Evolutionary conservation across 2,888 invertebrate genomes (phyloP).

Genomic region (Cheilosia scutellata): DNA sequence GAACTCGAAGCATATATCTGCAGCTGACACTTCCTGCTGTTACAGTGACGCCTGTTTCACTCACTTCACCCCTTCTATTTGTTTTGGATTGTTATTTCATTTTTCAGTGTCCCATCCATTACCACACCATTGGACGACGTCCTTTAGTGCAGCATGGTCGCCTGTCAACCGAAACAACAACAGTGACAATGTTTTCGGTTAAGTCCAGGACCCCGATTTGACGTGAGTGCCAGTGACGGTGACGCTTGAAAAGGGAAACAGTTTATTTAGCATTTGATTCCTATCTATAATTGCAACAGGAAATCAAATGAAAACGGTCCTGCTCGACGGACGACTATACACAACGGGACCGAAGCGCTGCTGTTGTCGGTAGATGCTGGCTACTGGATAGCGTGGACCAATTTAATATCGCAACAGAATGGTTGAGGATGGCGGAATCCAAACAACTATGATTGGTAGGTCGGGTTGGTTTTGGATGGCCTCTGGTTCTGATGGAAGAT

Average conservation of each 20-base stretch:
- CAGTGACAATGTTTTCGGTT: slow-evolving; percentile 75
- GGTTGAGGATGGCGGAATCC: not conserved
- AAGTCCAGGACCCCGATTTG: slow-evolving; percentile 67
- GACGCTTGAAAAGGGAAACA: slow-evolving; percentile 73
- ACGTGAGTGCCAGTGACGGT: slow-evolving; percentile 65
- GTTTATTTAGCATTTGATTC: slow-evolving; percentile 76
- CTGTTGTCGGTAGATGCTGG: slow-evolving; percentile 22
- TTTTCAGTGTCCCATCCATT: slow-evolving; percentile 58
- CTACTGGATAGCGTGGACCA: slow-evolving; percentile 36
- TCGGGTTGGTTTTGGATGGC: slow-evolving; percentile 16
- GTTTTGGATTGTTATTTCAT: slow-evolving; percentile 15
- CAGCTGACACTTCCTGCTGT: slow-evolving; percentile 75
- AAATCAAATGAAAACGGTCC: slow-evolving; percentile 75
- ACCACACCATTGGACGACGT: slow-evolving; percentile 49
- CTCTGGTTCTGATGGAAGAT: slow-evolving; percentile 56
- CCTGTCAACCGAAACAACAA: slow-evolving; percentile 74
- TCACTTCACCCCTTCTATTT: not conserved
- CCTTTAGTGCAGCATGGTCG: slow-evolving; percentile 47
- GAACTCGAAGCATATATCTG: slow-evolving; percentile 63
- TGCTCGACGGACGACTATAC: slow-evolving; percentile 6
- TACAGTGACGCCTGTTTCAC: slow-evolving; percentile 59
- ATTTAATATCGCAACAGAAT: slow-evolving; percentile 18
- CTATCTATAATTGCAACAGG: slow-evolving; percentile 76
- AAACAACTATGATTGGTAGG: slow-evolving; percentile 48
- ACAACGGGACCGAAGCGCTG: slow-evolving; percentile 1